Percentiles rank a stretch among this genome's conserved stretches.
These are phyloP conservation scores for Onychomys arenicola DNA, from an alignment of 2,797 vertebrate species.

Conservation along the genomic window DNA sequence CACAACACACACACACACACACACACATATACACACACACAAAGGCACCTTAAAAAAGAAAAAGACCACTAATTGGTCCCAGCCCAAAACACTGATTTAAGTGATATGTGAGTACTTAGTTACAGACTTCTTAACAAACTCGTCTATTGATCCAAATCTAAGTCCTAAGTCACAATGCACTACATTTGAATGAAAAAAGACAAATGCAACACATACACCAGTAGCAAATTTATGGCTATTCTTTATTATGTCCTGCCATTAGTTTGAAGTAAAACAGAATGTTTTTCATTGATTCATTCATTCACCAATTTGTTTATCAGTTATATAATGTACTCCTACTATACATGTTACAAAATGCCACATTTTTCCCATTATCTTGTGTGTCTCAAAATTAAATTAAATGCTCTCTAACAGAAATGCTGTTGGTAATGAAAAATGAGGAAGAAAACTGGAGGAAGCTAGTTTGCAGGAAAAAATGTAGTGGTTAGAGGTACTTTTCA, in stretches of 20 bases:
- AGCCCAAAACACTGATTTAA: not conserved
- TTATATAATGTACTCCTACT: not conserved
- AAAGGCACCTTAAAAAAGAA: not conserved
- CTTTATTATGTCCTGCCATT: not conserved
- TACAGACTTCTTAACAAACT: not conserved
- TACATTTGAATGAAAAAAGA: slow-evolving; percentile 25
- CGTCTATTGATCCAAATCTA: not conserved
- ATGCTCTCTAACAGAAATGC: not conserved
- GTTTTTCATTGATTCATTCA: not conserved
- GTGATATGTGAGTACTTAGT: not conserved
- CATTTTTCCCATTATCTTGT: not conserved
- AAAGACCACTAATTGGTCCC: not conserved
- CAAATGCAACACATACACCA: not conserved
- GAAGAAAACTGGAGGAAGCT: not conserved
- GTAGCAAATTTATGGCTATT: not conserved
- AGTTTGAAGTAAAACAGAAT: slow-evolving; percentile 4
- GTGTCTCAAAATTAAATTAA: slow-evolving; percentile 6
- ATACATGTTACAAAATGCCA: not conserved
- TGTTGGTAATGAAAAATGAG: not conserved
- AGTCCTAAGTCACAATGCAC: not conserved
- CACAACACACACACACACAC: not conserved
- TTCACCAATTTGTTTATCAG: not conserved
- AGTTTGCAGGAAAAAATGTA: not conserved
- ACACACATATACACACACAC: not conserved
- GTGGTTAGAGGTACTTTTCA: not conserved